Evolutionary conservation across 2,888 invertebrate species (phyloP), one percentile per base, ranked within the genome.

Genomic region (Selenia dentaria): DNA sequence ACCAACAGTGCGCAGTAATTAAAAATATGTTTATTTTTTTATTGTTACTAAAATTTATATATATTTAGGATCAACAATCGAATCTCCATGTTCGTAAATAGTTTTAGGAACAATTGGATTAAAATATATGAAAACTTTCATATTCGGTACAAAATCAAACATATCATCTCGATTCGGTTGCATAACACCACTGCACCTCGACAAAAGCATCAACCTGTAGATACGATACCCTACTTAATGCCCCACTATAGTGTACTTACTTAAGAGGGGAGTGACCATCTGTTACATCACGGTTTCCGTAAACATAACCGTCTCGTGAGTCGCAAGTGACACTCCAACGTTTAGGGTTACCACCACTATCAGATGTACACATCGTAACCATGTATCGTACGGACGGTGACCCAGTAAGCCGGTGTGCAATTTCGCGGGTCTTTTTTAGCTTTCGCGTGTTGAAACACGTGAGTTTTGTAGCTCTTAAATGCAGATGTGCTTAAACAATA

Each of bases 241-340:
- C 35, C 46, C 35, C 45, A 29, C 44, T 37, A 31, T 10, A 31
- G 43, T 22, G 16, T 37, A 41, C 36, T 48, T 42, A 47, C 40
- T 39, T 51, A 44, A 52, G 62, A 10, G 58, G 64, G 63, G 57
- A 58, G 40, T 38, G 26, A 55, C 55, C 62, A 62, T 57, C 56
- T 59, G 59, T 83, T 82, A 79, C 74, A 66, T 75, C 63, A 70
- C 32, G 4, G 24, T 57, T 74, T 74, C 74, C 74, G 75, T 73
- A 74, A 74, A 74, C 70, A 72, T 40, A 32, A 29, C 26, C 35
- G 11, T 16, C 26, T 11, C 12, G 16, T 13, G 6, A 24, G 10
- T 11, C 6, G 10, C 6, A 11, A 28, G 9, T 16, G 4, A 3
- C 16, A n/a, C 25, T 35, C n/a, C 18, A 22, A 6, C 18, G 9